Evolutionary conservation across 2,888 invertebrate genomes (phyloP).

Genomic region (Salticus scenicus): DNA sequence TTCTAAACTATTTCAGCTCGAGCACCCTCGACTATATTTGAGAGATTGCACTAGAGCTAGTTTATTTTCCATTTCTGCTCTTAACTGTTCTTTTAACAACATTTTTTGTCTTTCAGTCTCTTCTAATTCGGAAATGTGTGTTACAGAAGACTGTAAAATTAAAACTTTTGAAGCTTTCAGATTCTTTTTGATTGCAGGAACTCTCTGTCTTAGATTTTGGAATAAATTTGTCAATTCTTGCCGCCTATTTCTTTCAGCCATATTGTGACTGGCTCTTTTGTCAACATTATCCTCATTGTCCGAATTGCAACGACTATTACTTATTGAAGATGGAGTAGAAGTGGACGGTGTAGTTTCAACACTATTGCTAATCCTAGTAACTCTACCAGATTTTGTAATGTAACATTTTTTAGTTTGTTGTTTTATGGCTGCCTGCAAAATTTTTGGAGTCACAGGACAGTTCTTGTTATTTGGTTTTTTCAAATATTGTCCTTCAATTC

Average conservation of each 20-base stretch:
- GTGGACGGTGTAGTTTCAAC: constrained; percentile 23
- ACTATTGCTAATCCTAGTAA: neutral
- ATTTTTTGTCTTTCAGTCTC: no score
- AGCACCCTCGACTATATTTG: no score
- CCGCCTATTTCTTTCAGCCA: constrained; percentile 5
- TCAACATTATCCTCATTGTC: neutral
- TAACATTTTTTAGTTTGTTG: no score
- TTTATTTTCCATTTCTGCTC: no score
- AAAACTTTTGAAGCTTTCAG: neutral
- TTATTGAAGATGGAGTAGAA: neutral
- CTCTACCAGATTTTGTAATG: neutral
- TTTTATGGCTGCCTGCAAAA: no score
- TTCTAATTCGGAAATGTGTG: neutral
- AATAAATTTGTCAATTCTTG: neutral
- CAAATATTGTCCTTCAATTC: no score
- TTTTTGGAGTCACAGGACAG: no score
- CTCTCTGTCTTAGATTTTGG: neutral
- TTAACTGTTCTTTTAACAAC: no score
- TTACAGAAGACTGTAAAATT: neutral
- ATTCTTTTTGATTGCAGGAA: neutral
- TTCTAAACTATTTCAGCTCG: no score
- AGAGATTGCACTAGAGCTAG: no score
- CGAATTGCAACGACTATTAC: neutral
- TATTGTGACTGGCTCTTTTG: constrained; percentile 7
- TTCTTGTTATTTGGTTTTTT: no score